Base-by-base conservation (phyloP, 2,888 invertebrate genomes). In the Cosmia pyralina region DNA sequence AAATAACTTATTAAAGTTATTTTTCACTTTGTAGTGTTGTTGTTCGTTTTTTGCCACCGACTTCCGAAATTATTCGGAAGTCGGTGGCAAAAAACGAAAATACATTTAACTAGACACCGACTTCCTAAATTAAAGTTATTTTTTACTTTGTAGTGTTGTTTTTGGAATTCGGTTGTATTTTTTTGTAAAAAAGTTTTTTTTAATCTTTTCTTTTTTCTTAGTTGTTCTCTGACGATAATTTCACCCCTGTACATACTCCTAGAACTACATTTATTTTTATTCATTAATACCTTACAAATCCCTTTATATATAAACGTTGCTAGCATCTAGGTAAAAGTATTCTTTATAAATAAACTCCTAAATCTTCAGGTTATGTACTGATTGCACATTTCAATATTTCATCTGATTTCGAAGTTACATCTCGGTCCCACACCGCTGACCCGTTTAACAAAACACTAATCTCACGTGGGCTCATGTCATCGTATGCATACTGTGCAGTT, bases 381-480 rank as follows among this genome's bases (percentile, higher is more conserved):
- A 15, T 4, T 46, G 48, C 48, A 64, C 28, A n/a, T n/a, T 63
- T 7, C 34, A 34, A 46, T 62, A 0, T 19, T 46, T 7, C 4
- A 19, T 63, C 28, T 28, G 4, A 28, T 4, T 62, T 44, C 7
- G 11, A 46, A 28, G 44, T 59, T 7, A 41, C 41, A 17, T 44
- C 44, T 44, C 22, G 17, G 44, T n/a, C 48, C 34, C 70, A 52
- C 72, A 72, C 10, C 46, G 8, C 22, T 60, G n/a, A 22, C 60
- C 44, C 48, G 50, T 22, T n/a, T 11, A 41, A 58, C 69, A 60
- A 71, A 75, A 69, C 73, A 64, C 53, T 60, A 67, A 77, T 62
- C 70, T 79, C 38, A 22, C 58, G 17, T 11, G 69, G 28, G 44
- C 50, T 34, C 8, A 44, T 67, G 34, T 67, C 66, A 28, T 46